These are phyloP conservation scores for Oscheius onirici DNA, from an alignment of 2,888 invertebrate genomes.

Conservation along the genomic window DNA sequence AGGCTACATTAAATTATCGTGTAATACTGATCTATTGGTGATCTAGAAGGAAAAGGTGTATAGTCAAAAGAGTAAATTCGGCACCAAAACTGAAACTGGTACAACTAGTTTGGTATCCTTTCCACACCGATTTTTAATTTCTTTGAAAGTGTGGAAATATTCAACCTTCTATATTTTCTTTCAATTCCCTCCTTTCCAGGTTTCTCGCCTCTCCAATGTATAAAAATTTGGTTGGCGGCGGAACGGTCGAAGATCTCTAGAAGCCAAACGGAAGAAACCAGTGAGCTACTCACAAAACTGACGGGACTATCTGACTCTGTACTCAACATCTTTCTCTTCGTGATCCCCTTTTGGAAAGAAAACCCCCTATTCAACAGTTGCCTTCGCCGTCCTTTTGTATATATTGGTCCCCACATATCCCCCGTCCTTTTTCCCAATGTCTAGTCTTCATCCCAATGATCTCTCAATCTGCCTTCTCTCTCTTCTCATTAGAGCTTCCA, in stretches of 20 bases:
- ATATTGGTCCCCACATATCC: slow-evolving; percentile 18
- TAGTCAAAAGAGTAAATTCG: no score
- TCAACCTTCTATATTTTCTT: no score
- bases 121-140: no score
- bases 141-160: no score
- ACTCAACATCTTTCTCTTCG: no score
- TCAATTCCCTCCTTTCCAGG: no score
- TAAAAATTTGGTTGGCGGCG: slow-evolving; percentile 79
- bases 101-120: no score
- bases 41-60: no score
- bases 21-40: no score
- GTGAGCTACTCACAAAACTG: neutral
- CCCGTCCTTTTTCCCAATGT: neutral
- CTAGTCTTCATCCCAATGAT: neutral
- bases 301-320: neutral
- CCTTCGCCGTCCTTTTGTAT: slow-evolving; percentile 9
- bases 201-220: slow-evolving; percentile 90
- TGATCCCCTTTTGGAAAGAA: no score
- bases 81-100: no score
- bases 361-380: neutral
- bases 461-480: neutral
- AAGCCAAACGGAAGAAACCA: neutral
- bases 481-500: neutral
- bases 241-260: slow-evolving; percentile 23
- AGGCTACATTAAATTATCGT: no score